Evolutionary conservation across 2,797 vertebrate species (phyloP).

Genomic region (Neostethus bicornis): DNA sequence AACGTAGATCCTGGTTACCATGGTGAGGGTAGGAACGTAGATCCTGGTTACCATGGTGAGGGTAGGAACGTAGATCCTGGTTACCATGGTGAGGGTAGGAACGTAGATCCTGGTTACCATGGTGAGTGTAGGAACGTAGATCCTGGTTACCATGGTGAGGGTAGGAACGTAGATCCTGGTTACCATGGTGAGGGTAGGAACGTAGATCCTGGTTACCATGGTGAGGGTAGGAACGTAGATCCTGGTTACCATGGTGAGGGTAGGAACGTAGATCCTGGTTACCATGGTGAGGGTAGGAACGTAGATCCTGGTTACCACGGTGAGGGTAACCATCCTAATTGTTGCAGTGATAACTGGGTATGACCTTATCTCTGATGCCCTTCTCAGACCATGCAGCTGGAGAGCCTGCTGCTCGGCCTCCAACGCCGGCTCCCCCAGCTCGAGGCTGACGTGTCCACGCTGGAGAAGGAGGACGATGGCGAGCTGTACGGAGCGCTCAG

Average conservation of each 20-base stretch:
- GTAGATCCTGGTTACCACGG: fast-evolving
- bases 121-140: fast-evolving
- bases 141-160: fast-evolving
- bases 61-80: neutral
- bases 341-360: too few relatives aligned
- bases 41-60: fast-evolving
- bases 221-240: fast-evolving
- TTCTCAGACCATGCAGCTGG: constrained; percentile 54
- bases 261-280: too few relatives aligned
- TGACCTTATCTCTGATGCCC: too few relatives aligned
- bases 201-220: fast-evolving
- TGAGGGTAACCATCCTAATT: neutral
- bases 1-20: fast-evolving
- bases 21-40: fast-evolving
- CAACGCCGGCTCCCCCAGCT: constrained; percentile 67
- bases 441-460: constrained; percentile 41
- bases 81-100: fast-evolving
- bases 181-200: fast-evolving
- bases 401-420: constrained; percentile 66
- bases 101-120: fast-evolving
- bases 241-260: fast-evolving
- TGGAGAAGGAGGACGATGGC: constrained; percentile 75
- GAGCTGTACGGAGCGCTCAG: constrained; percentile 68
- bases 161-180: too few relatives aligned
- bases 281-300: fast-evolving